Evolutionary conservation across 2,113 vertebrate genomes (phyloP), one percentile per base, ranked within the genome.

Genomic region (Paramisgurnus dabryanus): DNA sequence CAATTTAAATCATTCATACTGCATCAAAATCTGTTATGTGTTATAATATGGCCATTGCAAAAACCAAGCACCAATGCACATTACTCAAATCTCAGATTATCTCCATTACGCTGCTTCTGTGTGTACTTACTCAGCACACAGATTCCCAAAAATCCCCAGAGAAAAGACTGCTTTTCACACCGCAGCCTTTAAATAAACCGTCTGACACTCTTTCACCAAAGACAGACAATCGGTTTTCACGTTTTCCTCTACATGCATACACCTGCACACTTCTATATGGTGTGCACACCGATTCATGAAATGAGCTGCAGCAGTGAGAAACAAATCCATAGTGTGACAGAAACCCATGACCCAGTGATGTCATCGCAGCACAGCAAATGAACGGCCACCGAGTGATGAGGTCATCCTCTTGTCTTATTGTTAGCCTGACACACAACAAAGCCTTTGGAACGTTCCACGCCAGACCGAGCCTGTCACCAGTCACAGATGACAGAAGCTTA

Each of bases 361-460:
- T 73, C 69, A 65, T 15, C 18, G 34, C 63, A 55, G 6, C 49
- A 61, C 75, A 55, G 45, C 63, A 64, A 76, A 53, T 76, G 27
- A 50, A 53, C 43, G 27, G 45, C 13, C 10, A 66, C 17, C 22
- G 11, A 73, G 45, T 3, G 6, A 72, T 73, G 68, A 80, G 45
- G 60, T 80, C 78, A 80, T 27, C n/a, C 67, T 63, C 27, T 55
- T 27, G 69, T 71, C 60, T 27, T 73, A 73, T 80, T 80, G 79
- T 80, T 72, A 39, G n/a, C 18, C 22, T 12, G 74, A 77, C 34
- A 55, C 17, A 77, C 75, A 77, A 77, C 17, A 4, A 40, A 77
- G 55, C 61, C 34, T 18, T 66, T 77, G 11, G 17, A 77, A 77
- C 39, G 2, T 6, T 66, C 27, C 22, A 64, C 43, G 39, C 60